Evolutionary conservation across 2,113 vertebrate genomes (phyloP).

Genomic region (Myxocyprinus asiaticus): DNA sequence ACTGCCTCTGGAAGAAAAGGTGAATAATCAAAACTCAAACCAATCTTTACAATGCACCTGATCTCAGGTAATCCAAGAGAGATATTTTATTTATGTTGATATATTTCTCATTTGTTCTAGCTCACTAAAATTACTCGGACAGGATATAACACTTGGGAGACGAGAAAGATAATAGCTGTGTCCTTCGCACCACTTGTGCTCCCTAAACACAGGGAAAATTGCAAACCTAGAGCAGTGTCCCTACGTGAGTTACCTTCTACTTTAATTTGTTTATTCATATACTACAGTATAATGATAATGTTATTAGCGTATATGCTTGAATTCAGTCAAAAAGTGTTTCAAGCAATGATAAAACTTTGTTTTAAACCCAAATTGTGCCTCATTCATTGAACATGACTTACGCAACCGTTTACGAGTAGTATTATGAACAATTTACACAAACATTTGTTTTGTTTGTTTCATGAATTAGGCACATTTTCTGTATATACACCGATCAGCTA

Average conservation of each 20-base stretch:
- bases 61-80: neutral
- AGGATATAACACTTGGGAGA: constrained; percentile 85
- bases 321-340: neutral
- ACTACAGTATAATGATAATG: neutral
- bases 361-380: no score
- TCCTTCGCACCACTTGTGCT: constrained; percentile 87
- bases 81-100: neutral
- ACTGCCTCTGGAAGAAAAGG: constrained; percentile 89
- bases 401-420: no score
- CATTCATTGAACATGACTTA: no score
- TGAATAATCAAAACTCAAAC: constrained; percentile 47
- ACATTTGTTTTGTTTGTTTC: no score
- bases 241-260: constrained; percentile 78
- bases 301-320: neutral
- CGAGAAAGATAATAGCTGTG: constrained; percentile 88
- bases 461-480: no score
- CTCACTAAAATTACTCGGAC: constrained; percentile 87
- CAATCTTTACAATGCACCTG: neutral
- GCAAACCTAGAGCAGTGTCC: constrained; percentile 76
- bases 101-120: constrained; percentile 61
- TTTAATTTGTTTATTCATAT: neutral
- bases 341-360: no score
- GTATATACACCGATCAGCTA: no score
- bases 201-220: constrained; percentile 77
- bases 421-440: no score